Conservation (phyloP, 2,797 vertebrate genomes). For the Lutjanus campechanus region DNA sequence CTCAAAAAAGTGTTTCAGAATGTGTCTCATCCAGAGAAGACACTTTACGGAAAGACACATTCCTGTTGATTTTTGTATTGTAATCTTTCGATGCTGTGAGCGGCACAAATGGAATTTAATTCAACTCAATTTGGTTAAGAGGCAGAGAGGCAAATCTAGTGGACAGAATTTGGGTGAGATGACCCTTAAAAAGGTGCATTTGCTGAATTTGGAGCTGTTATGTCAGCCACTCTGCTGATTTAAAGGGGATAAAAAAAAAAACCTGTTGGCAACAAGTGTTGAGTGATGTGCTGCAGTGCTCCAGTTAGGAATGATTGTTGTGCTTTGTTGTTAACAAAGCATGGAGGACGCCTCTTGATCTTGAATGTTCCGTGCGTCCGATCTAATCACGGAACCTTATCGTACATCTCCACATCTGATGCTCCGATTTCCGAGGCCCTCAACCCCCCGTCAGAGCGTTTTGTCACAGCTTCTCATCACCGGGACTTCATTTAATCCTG, state of each 20-base stretch:
- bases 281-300: conserved; percentile 3
- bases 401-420: conserved; percentile 39
- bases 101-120: not conserved
- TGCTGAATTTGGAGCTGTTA: conserved; percentile 1
- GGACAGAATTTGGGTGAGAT: not conserved
- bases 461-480: conserved; percentile 55
- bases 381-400: conserved; percentile 55
- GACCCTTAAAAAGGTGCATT: not conserved
- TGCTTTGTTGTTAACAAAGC: conserved; percentile 32
- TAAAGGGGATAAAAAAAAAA: conserved; percentile 22
- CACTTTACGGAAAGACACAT: not conserved
- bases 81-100: not conserved
- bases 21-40: not conserved
- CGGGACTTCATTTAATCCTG: conserved; percentile 42
- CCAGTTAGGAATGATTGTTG: conserved; percentile 5
- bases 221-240: conserved; percentile 8
- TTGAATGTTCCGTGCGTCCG: conserved; percentile 13
- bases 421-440: conserved; percentile 24
- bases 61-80: not conserved
- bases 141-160: not conserved
- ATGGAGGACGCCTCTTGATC: conserved; percentile 46
- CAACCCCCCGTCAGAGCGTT: conserved; percentile 22
- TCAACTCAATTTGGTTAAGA: not conserved
- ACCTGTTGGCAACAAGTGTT: not conserved
- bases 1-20: not conserved